These are phyloP conservation scores for Thyatira batis DNA, from an alignment of 2,888 invertebrate genomes.

Conservation along the genomic window DNA sequence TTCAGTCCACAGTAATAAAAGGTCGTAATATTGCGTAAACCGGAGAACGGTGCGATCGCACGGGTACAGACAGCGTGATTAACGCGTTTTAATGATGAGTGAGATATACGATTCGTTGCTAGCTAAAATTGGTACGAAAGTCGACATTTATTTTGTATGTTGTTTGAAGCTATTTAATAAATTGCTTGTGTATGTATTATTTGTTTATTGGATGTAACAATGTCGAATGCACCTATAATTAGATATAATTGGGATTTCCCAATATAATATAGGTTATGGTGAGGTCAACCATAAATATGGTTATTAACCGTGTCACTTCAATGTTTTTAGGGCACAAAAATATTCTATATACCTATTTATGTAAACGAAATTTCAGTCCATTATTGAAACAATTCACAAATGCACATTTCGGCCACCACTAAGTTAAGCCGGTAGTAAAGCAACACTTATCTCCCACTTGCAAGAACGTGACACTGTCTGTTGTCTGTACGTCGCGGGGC, in stretches of 20 bases:
- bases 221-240: no score
- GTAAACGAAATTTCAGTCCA: neutral
- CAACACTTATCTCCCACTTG: slow-evolving; percentile 1
- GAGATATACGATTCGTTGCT: neutral
- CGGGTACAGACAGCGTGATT: slow-evolving; percentile 2
- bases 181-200: no score
- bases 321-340: no score
- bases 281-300: no score
- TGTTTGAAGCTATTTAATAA: neutral
- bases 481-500: neutral
- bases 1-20: slow-evolving; percentile 13
- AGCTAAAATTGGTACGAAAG: neutral
- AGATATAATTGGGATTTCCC: no score
- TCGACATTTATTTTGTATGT: neutral
- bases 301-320: no score
- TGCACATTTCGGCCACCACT: neutral
- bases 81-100: slow-evolving; percentile 2
- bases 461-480: slow-evolving; percentile 3
- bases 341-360: no score
- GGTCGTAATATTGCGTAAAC: slow-evolving; percentile 7
- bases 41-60: neutral
- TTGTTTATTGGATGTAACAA: no score
- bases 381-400: neutral
- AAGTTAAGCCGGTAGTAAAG: neutral
- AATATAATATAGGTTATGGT: no score